Evolutionary conservation across 2,113 vertebrate species (phyloP), one percentile per base, ranked within the genome.

Genomic region (Tursiops truncatus): DNA sequence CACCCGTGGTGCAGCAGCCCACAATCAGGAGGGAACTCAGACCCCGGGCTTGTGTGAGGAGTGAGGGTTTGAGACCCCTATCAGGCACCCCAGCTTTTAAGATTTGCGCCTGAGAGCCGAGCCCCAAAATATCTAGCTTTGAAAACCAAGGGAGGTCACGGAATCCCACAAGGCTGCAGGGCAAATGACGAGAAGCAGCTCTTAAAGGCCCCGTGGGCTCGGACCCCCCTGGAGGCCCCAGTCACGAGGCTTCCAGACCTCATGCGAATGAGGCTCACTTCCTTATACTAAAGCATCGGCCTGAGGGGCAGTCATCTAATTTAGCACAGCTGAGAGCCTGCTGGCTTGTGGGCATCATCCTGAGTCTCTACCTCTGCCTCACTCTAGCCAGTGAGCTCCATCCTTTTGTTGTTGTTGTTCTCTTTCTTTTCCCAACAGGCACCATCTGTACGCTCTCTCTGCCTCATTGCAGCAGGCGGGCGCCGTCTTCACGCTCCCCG

Each of bases 401-500:
- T 15, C 60, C 36, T 36, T 12, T 13, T 23, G 63, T 65, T 8
- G 63, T 31, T 26, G 63, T 47, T 18, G 14, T 13, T 65, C 11
- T 38, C 21, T 50, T 56, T 53, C 47, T 36, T 79, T 79, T 25
- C 12, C 20, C 76, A 79, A 6, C 76, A 23, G 23, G 11, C 76
- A 56, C 76, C 76, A 56, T 25, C 50, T 31, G 26, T 31, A 65
- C 2, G 4, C 38, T 26, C 36, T 60, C 23, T 15, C 50, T 31
- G 25, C 53, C 33, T 56, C 76, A 36, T 25, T 53, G 31, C 76
- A 56, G 76, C 50, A 12, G 50, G 50, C 14, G 20, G 50, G 20
- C 12, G 1, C n/a, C 20, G n/a, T n/a, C 3, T 21, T 56, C 31
- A 23, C 47, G 6, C 36, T 58, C 15, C n/a, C 28, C 1, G 0